These are phyloP conservation scores for Hiodon alosoides DNA, from an alignment of 2,113 vertebrate genomes.

Conservation along the genomic window DNA sequence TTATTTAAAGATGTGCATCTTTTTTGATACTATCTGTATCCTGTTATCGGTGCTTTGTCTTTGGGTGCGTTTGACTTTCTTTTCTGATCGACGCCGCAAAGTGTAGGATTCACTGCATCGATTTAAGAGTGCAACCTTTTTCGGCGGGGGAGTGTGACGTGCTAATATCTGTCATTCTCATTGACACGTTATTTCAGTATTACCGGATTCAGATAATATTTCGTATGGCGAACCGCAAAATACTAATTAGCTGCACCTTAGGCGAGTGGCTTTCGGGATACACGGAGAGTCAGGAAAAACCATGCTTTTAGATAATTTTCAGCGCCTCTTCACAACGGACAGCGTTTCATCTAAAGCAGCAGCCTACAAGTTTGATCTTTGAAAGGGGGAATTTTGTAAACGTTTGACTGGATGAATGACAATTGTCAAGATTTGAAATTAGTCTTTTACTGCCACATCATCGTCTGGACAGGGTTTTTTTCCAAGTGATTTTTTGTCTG, in stretches of 20 bases:
- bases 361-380: conserved; percentile 15
- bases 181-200: conserved; percentile 13
- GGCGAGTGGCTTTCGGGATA: conserved; percentile 41
- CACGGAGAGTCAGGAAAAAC: conserved; percentile 38
- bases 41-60: neutral
- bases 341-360: conserved; percentile 39
- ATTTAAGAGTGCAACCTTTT: conserved; percentile 22
- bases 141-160: conserved; percentile 24
- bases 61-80: neutral
- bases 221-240: conserved; percentile 11
- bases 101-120: conserved; percentile 24
- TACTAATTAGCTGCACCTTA: conserved; percentile 19
- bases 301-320: conserved; percentile 43
- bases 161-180: conserved; percentile 19
- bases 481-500: conserved; percentile 1
- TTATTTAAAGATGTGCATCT: neutral
- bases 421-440: neutral
- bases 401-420: neutral
- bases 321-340: conserved; percentile 54
- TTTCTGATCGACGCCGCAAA: conserved; percentile 19
- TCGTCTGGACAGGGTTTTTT: conserved; percentile 16
- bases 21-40: neutral
- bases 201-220: conserved; percentile 17
- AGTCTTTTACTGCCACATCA: neutral
- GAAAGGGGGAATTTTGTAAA: conserved; percentile 28